Conservation (phyloP, 2,888 invertebrate species). For the Hetaerina titia region DNA sequence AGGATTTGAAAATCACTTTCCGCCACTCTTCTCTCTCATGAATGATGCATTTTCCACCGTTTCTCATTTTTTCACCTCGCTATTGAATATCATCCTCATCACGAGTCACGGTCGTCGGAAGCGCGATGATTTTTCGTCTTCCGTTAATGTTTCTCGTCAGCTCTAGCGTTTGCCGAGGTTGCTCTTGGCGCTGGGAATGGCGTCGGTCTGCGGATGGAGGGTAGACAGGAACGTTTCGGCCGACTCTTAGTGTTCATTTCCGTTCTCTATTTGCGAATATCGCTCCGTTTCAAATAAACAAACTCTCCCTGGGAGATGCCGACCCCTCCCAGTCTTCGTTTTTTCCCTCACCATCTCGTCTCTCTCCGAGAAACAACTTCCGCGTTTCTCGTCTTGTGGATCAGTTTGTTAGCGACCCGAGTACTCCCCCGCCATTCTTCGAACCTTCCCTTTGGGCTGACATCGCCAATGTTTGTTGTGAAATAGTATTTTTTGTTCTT, state of each 20-base stretch:
- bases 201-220: neutral
- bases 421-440: neutral
- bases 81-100: neutral
- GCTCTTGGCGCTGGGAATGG: neutral
- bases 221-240: neutral
- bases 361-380: neutral
- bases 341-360: neutral
- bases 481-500: no score
- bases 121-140: neutral
- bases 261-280: neutral
- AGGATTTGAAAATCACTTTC: neutral
- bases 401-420: conserved; percentile 5
- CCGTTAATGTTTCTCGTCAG: neutral
- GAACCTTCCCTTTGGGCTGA: no score
- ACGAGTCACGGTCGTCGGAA: neutral
- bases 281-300: neutral
- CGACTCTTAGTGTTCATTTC: neutral
- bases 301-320: no score
- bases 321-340: neutral
- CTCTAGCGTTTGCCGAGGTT: neutral
- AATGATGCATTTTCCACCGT: neutral
- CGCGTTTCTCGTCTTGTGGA: neutral
- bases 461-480: no score
- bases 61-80: neutral
- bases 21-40: neutral